Evolutionary conservation across 2,113 vertebrate genomes (phyloP), one percentile per base, ranked within the genome.

Genomic region (Megaleporinus macrocephalus): DNA sequence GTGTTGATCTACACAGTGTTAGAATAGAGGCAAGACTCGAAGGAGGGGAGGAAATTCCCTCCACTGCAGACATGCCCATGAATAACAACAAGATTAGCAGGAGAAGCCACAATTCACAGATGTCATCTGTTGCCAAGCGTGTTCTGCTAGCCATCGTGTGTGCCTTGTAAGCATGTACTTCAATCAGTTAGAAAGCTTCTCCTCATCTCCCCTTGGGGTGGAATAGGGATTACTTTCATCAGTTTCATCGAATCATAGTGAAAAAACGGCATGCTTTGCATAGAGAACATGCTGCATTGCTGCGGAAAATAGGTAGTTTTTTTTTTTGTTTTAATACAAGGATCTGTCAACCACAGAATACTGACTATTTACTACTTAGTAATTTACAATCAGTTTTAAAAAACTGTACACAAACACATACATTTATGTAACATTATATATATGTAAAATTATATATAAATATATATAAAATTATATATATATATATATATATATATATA

Each of bases 101-200:
- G 47, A 63, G 79, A 83, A 59, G 62, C 47, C 55, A 77, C 70
- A 83, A 80, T 51, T 80, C 76, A 82, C 84, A 78, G 55, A 85
- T 82, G 78, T 87, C 85, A 84, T 85, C 78, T 85, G 65, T 86
- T 82, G 80, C 76, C 26, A 83, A 79, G 73, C 47, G 13, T 68
- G 65, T 86, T 83, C 70, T 55, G 78, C 73, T 59, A 80, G 66
- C 62, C 66, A 22, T 49, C 74, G 51, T 59, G 79, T 73, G 62
- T 68, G 47, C 33, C 57, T 83, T 33, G 70, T 33, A 71, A 36
- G 65, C 57, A 71, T 62, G 65, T 51, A 77, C 77, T 62, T 77
- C 22, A 62, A 51, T 76, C 65, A 62, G 44, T 26, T 62, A 51
- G 15, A 76, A 76, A 76, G 33, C 65, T 49, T 33, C 26, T 49